phyloP scores from a whole-genome alignment of 2,888 invertebrate species.

The Plebejus anna region DNA sequence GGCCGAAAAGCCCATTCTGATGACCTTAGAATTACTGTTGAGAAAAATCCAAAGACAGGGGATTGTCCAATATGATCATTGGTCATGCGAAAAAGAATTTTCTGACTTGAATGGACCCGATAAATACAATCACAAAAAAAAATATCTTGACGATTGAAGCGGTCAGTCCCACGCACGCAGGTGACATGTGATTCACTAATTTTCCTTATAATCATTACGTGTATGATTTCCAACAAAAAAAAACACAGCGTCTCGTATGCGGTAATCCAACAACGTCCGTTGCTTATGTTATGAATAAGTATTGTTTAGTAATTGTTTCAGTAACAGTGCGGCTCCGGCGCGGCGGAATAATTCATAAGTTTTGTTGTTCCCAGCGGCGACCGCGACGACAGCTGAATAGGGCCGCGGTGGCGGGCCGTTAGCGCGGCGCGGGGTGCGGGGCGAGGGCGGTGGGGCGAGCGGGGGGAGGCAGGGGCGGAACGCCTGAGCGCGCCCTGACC shows the following conservation, averaged over 20 bases:
- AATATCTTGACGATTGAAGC: not conserved
- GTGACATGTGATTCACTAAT: slow-evolving; percentile 25
- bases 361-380: slow-evolving; percentile 65
- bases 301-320: slow-evolving; percentile 76
- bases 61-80: not conserved
- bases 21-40: too few species aligned
- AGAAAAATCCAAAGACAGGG: too few species aligned
- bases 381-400: slow-evolving; percentile 75
- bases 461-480: slow-evolving; percentile 64
- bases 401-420: slow-evolving; percentile 68
- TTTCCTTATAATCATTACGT: not conserved
- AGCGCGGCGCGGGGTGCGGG: slow-evolving; percentile 45
- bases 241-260: slow-evolving; percentile 24
- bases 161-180: not conserved
- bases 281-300: slow-evolving; percentile 67
- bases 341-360: slow-evolving; percentile 75
- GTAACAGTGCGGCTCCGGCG: slow-evolving; percentile 54
- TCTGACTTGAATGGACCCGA: not conserved
- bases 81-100: not conserved
- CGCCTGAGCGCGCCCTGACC: slow-evolving; percentile 80
- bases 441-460: slow-evolving; percentile 38
- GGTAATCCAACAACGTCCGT: slow-evolving; percentile 56
- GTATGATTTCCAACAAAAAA: slow-evolving; percentile 5
- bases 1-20: too few species aligned
- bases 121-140: not conserved